These are phyloP conservation scores for Numida meleagris DNA, from an alignment of 2,113 vertebrate species.

Conservation along the genomic window DNA sequence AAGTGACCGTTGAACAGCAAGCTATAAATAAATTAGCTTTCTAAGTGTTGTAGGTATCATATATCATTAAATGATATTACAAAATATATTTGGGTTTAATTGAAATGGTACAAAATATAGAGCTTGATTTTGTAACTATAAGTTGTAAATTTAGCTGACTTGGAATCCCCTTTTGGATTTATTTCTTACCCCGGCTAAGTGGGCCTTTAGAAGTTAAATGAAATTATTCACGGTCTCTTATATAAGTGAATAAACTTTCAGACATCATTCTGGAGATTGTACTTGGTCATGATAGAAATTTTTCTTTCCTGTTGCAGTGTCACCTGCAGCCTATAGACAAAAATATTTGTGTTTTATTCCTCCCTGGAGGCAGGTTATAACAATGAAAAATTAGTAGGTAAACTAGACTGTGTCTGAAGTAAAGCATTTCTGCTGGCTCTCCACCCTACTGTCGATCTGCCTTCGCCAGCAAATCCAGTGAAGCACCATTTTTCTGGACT, in stretches of 20 bases:
- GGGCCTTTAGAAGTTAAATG: not conserved
- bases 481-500: not conserved
- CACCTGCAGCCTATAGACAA: not conserved
- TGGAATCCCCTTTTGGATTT: not conserved
- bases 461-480: not conserved
- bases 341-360: not conserved
- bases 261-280: not conserved
- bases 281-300: not conserved
- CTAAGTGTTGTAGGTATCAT: slow-evolving; percentile 5
- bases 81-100: not conserved
- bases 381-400: not conserved
- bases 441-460: not conserved
- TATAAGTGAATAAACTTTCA: not conserved
- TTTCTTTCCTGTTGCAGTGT: not conserved
- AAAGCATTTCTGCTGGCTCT: not conserved
- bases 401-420: not conserved
- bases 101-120: not conserved
- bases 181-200: not conserved
- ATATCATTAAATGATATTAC: not conserved
- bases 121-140: not conserved
- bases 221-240: not conserved
- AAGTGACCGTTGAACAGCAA: slow-evolving; percentile 48
- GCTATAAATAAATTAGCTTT: slow-evolving; percentile 51
- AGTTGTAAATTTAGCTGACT: not conserved
- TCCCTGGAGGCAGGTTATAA: not conserved